Base-by-base conservation (phyloP, 2,888 invertebrate genomes). In the Nomada goodeniana region DNA sequence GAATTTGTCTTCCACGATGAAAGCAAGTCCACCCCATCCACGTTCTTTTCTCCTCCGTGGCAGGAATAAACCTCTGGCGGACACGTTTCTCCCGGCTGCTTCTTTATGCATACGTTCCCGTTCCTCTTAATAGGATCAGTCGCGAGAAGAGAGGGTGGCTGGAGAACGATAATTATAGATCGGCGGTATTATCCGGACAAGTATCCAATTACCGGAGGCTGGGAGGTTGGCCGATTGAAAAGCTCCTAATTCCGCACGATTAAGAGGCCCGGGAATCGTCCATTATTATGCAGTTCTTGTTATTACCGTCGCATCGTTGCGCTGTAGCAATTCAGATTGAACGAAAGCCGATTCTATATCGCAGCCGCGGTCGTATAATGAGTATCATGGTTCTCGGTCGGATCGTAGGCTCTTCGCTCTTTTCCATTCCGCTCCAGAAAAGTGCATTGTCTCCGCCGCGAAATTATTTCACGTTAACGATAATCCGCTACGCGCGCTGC, bases 1-100 rank as follows among this genome's bases (percentile, higher is more conserved):
- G 77, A 82, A 85, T 86, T 85, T 86, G 85, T 83, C 85, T 85
- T 76, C 65, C 53, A 20, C 76, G 73, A 64, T 53, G 80, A 85
- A 80, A 80, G 50, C 80, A 64, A 73, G 65, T 65, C 7, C 13
- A 44, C 65, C 11, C 42, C 52, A 63, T 29, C 36, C 11, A 20
- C 42, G n/a, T 63, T 70, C 76, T 76, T 76, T 69, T 15, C 42
- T 55, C 0, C 65, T 18, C 36, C 29, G 0, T 15, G 20, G 50
- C 50, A 4, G 55, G 57, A 74, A 75, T 73, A 71, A 72, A 83
- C 55, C 52, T 9, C 64, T 64, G 42, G 55, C 55, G 59, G 11
- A n/a, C 63, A 15, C 65, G 15, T 60, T 44, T 26, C 5, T 5
- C 36, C 5, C 18, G 18, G 36, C 53, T 76, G 9, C 64, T 80